Evolutionary conservation across 2,113 vertebrate species (phyloP).

Genomic region (Haemorhous mexicanus): DNA sequence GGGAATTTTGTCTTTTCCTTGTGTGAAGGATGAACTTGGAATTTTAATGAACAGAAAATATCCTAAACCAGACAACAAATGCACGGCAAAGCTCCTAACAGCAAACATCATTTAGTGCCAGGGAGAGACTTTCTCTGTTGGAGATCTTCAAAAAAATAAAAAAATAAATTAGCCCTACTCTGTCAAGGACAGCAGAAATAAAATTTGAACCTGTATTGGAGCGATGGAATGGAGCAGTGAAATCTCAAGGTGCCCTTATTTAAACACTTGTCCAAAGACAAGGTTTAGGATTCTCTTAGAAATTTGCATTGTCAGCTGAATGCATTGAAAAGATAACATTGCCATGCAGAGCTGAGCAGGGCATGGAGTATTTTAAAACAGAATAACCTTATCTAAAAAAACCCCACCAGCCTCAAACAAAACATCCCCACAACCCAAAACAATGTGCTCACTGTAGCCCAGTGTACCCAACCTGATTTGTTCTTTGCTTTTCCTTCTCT

Average conservation of each 20-base stretch:
- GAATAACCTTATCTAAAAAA: not conserved
- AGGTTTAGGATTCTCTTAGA: not conserved
- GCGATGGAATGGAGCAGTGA: not conserved
- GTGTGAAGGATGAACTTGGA: not conserved
- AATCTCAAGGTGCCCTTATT: conserved; percentile 1
- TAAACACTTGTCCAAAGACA: not conserved
- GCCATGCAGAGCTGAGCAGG: not conserved
- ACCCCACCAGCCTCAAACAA: not conserved
- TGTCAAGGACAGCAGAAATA: not conserved
- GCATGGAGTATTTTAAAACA: not conserved
- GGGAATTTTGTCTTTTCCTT: not conserved
- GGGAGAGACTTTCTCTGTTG: not conserved
- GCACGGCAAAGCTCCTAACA: not conserved
- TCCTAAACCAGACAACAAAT: not conserved
- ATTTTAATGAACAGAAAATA: conserved; percentile 2
- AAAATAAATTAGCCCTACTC: not conserved
- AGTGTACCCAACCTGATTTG: not conserved
- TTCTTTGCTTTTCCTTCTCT: not conserved
- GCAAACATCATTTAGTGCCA: not conserved
- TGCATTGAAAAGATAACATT: not conserved
- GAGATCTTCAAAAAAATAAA: not conserved
- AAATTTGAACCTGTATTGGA: not conserved
- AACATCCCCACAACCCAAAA: not conserved
- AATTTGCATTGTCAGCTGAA: not conserved
- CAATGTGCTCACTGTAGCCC: not conserved